Evolutionary conservation across 2,113 vertebrate species (phyloP).

Genomic region (Brachyhypopomus gauderio): DNA sequence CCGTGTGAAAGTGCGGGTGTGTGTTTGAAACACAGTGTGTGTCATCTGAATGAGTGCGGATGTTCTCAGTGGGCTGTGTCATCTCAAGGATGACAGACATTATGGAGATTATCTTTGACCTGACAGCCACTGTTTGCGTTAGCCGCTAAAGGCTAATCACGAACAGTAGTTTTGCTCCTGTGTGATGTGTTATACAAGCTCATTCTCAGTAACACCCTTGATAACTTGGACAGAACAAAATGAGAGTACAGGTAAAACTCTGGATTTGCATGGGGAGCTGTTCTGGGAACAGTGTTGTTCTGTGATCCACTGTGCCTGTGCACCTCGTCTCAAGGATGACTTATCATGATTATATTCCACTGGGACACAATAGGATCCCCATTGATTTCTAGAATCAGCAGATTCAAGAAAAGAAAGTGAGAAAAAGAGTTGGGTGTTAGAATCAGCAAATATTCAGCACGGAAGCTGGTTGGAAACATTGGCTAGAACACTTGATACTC

Average conservation of each 20-base stretch:
- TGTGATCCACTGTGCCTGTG: background rate
- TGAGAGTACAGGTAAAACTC: no score
- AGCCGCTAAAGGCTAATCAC: conserved; percentile 1
- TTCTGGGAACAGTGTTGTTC: background rate
- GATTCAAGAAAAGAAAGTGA: conserved; percentile 34
- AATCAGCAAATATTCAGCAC: conserved; percentile 56
- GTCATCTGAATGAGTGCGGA: conserved; percentile 47
- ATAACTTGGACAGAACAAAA: no score
- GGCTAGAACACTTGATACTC: background rate
- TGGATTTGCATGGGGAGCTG: no score
- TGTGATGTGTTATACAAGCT: no score
- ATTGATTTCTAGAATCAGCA: conserved; percentile 70
- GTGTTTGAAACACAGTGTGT: conserved; percentile 35
- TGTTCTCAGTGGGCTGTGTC: conserved; percentile 43
- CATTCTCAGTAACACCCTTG: no score
- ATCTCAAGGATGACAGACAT: conserved; percentile 45
- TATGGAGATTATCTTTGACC: conserved; percentile 34
- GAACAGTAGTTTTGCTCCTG: background rate
- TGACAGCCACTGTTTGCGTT: conserved; percentile 28
- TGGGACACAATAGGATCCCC: conserved; percentile 65
- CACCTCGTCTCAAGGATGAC: conserved; percentile 62
- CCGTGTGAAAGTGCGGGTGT: conserved; percentile 32
- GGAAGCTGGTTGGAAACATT: conserved; percentile 25
- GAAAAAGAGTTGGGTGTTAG: background rate
- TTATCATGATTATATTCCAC: conserved; percentile 72